Evolutionary conservation across 2,888 invertebrate genomes (phyloP).

Genomic region (Alviniconcha strummeri): DNA sequence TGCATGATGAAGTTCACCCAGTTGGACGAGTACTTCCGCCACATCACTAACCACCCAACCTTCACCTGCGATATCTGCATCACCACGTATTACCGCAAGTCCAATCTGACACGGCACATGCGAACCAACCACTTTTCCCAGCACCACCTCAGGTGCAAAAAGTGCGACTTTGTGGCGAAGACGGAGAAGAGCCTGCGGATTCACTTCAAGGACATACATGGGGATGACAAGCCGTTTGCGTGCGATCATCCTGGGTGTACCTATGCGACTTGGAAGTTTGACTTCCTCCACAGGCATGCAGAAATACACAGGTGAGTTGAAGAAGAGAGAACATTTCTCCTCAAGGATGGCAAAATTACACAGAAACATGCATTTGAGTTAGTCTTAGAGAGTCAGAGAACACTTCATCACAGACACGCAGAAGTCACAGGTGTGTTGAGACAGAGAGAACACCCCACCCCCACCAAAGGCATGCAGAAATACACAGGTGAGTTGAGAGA

Average conservation of each 20-base stretch:
- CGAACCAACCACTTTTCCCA: slow-evolving; percentile 44
- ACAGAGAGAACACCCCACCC: no score
- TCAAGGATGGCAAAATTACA: background rate
- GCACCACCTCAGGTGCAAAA: slow-evolving; percentile 45
- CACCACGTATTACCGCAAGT: slow-evolving; percentile 46
- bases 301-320: slow-evolving; percentile 33
- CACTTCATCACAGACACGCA: no score
- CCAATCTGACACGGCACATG: slow-evolving; percentile 53
- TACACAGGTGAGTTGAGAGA: no score
- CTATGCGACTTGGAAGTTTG: slow-evolving; percentile 47
- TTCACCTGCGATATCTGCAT: slow-evolving; percentile 51
- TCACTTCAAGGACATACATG: slow-evolving; percentile 48
- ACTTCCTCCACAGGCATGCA: slow-evolving; percentile 29
- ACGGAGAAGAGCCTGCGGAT: slow-evolving; percentile 45
- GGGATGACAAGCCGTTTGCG: slow-evolving; percentile 49
- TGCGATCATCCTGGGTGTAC: slow-evolving; percentile 51
- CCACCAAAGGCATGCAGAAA: no score
- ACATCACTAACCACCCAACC: slow-evolving; percentile 37
- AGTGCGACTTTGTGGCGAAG: slow-evolving; percentile 46
- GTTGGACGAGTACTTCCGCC: slow-evolving; percentile 30
- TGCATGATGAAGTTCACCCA: slow-evolving; percentile 34
- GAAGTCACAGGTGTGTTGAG: no score
- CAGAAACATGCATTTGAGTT: no score
- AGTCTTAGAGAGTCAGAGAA: no score
- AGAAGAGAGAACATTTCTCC: background rate